Evolutionary conservation across 2,113 vertebrate genomes (phyloP), one percentile per base, ranked within the genome.

Genomic region (Eretmochelys imbricata): DNA sequence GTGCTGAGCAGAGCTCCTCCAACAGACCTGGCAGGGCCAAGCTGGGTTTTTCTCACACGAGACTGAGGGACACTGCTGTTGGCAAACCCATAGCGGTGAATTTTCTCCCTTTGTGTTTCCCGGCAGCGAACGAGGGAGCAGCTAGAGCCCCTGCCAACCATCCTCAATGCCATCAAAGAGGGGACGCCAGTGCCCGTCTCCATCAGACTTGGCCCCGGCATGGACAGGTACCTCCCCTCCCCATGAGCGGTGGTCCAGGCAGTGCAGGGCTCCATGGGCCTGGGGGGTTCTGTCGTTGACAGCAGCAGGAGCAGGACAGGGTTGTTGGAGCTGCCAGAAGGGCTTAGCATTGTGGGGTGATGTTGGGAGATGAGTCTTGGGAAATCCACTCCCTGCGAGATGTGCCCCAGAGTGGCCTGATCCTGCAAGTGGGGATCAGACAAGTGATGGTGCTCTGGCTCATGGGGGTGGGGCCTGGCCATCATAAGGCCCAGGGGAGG

Each of bases 101-200:
- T 48, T 12, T 46, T 35, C 72, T 85, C 80, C 57, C 72, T 8
- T 50, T 87, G 5, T 87, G 48, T 65, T 72, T 31, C 59, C 79
- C 6, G 2, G 6, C 46, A 99, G 99, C 96, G 97, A 76, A 99
- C 98, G 0, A 96, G 98, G 85, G 97, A 99, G 95, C 98, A 98
- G 89, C 97, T 99, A 96, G 97, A 99, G 81, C 99, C 99, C 0
- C 98, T 99, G 87, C 99, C 99, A 76, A 99, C 98, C 38, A 99
- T 99, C 84, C 98, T 99, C 48, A 98, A 97, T 31, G 99, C 99
- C 97, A 99, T 99, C 38, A 98, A 89, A 81, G 98, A 98, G 53
- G 98, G 98, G 55, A 98, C 95, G 0, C 98, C 98, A 0, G 98
- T 98, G 2, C 98, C 98, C 0, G 98, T 98, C n/a, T 98, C 98